Evolutionary conservation across 2,113 vertebrate species (phyloP).

Genomic region (Tor tambroides): DNA sequence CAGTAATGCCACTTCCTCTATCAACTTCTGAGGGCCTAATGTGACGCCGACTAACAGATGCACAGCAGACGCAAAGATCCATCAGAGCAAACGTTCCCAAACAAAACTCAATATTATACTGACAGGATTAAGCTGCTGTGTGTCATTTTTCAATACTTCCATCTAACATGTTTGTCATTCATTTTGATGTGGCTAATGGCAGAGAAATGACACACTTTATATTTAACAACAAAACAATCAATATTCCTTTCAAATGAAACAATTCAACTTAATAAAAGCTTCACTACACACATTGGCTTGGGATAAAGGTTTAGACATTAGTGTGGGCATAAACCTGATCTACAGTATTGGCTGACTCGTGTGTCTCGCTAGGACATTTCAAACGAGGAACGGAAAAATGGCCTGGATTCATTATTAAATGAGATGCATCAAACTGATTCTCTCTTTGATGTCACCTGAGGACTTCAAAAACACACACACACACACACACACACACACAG

Average conservation of each 20-base stretch:
- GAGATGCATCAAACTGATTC: background rate
- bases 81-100: slow-evolving; percentile 16
- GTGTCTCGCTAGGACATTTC: background rate
- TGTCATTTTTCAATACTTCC: background rate
- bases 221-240: background rate
- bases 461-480: background rate
- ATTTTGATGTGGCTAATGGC: too few relatives aligned
- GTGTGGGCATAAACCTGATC: background rate
- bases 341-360: background rate
- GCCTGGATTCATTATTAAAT: background rate
- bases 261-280: background rate
- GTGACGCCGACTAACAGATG: background rate
- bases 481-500: background rate
- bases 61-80: background rate
- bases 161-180: background rate
- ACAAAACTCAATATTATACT: background rate
- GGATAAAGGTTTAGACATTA: background rate
- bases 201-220: too few relatives aligned
- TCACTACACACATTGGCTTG: background rate
- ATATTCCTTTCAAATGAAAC: background rate
- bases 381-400: background rate
- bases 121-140: background rate
- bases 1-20: background rate
- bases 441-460: background rate
- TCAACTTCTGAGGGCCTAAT: slow-evolving; percentile 13